These are phyloP conservation scores for Orientallactaga sibirica DNA, from an alignment of 2,797 vertebrate genomes.

Conservation along the genomic window DNA sequence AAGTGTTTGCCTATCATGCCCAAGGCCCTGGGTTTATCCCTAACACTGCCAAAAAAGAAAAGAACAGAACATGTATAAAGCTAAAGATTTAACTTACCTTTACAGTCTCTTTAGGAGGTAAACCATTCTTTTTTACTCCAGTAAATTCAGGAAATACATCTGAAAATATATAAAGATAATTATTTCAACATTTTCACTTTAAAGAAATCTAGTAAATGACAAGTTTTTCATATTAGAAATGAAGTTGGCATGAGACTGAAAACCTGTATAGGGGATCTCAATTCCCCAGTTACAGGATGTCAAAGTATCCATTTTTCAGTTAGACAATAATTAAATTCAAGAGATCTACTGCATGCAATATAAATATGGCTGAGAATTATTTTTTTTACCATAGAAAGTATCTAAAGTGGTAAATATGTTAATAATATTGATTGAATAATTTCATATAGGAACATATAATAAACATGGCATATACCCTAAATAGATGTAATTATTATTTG, in stretches of 20 bases:
- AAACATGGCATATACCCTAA: neutral
- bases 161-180: slow-evolving; percentile 77
- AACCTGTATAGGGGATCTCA: neutral
- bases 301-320: neutral
- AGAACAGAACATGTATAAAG: neutral
- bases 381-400: slow-evolving; percentile 3
- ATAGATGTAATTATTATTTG: neutral
- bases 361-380: neutral
- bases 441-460: neutral
- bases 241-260: neutral
- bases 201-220: slow-evolving; percentile 21
- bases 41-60: no score
- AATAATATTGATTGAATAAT: neutral
- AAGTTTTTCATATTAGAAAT: slow-evolving; percentile 49
- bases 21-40: no score
- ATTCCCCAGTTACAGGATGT: neutral
- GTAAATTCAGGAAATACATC: slow-evolving; percentile 87
- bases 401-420: neutral
- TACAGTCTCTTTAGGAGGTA: slow-evolving; percentile 82
- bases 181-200: slow-evolving; percentile 67
- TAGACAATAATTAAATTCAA: neutral
- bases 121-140: slow-evolving; percentile 81
- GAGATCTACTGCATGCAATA: neutral
- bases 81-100: slow-evolving; percentile 89
- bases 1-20: no score